Percentiles rank a stretch among this genome's conserved stretches.
Evolutionary conservation across 37 sponge, comb jelly and placozoan genomes (phyloP).

Genomic region (Dysidea cf. avara): DNA sequence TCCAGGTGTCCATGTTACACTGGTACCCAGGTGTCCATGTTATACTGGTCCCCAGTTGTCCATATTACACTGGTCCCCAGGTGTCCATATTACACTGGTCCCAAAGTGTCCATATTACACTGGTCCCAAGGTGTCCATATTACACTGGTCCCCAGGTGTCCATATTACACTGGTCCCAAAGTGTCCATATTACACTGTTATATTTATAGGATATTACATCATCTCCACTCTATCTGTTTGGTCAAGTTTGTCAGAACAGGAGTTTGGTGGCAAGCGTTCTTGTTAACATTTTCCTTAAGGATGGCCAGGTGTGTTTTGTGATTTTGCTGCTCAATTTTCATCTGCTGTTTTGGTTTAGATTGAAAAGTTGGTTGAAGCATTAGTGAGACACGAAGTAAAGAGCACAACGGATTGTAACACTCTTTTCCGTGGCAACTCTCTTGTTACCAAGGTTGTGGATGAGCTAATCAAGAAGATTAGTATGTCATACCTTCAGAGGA

Average conservation of each 20-base stretch:
- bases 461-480: conserved; percentile 88
- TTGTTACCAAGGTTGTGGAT: conserved; percentile 78
- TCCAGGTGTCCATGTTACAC: no score
- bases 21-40: no score
- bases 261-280: conserved; percentile 28
- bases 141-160: no score
- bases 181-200: not conserved
- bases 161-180: no score
- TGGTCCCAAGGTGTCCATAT: no score
- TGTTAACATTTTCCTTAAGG: conserved; percentile 53
- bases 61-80: no score
- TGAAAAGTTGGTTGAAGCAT: conserved; percentile 10
- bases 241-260: conserved; percentile 45
- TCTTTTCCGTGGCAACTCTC: conserved; percentile 82
- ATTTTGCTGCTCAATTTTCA: not conserved
- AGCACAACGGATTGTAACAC: conserved; percentile 71
- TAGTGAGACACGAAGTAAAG: conserved; percentile 39
- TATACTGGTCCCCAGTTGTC: no score
- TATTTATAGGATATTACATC: conserved; percentile 26
- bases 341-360: conserved; percentile 17
- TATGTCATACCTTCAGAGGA: conserved; percentile 62
- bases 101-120: no score
- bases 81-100: no score
- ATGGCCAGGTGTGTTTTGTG: conserved; percentile 28
- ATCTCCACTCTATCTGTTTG: conserved; percentile 34